Conservation (phyloP, 2,888 invertebrate genomes). For the Stenurella melanura region DNA sequence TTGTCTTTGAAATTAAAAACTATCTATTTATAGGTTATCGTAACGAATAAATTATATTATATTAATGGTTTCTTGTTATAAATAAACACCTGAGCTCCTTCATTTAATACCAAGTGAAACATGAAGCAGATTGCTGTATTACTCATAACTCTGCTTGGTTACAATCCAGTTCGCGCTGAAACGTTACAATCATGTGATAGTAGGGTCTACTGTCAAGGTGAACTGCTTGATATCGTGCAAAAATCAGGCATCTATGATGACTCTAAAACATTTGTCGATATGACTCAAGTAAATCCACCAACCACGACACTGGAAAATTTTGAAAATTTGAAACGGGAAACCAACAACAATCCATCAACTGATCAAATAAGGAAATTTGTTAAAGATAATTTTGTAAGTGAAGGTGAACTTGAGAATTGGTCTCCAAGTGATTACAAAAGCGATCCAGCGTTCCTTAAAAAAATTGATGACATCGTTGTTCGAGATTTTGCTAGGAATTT, state of each 20-base stretch:
- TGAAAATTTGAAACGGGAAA: conserved; percentile 74
- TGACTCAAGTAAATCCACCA: conserved; percentile 69
- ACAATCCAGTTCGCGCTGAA: background rate
- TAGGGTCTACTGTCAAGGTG: conserved; percentile 84
- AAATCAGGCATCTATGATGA: conserved; percentile 81
- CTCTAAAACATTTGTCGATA: conserved; percentile 90
- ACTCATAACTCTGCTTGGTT: background rate
- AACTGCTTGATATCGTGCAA: conserved; percentile 84
- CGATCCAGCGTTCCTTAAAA: conserved; percentile 78
- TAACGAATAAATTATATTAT: background rate
- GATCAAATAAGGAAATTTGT: conserved; percentile 76
- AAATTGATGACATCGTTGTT: conserved; percentile 78
- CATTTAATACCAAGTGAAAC: background rate
- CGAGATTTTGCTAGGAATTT: conserved; percentile 79
- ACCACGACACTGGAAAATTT: conserved; percentile 77
- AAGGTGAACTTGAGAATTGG: conserved; percentile 78
- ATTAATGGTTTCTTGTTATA: background rate
- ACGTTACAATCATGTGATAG: conserved; percentile 73
- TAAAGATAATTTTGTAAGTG: conserved; percentile 75
- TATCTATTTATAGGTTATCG: conserved; percentile 27
- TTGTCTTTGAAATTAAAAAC: background rate
- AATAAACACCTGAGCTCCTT: background rate
- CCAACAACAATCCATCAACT: conserved; percentile 73
- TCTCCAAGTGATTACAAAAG: conserved; percentile 77
- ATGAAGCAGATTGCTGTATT: conserved; percentile 15